Conservation (phyloP, 2,797 vertebrate genomes). For the Cyprinella venusta region DNA sequence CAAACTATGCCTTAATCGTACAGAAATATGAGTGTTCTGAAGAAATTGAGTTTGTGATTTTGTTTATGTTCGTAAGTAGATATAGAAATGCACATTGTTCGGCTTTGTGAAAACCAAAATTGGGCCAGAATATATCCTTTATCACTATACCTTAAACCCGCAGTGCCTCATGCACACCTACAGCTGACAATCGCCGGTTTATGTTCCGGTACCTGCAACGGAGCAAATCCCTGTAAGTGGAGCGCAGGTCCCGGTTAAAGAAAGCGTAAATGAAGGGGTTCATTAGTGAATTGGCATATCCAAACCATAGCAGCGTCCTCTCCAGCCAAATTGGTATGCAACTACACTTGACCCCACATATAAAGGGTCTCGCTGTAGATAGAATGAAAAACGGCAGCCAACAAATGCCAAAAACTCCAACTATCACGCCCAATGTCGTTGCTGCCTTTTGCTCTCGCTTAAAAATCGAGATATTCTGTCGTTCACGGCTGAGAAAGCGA, state of each 20-base stretch:
- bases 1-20: not conserved
- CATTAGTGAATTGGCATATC: constrained; percentile 84
- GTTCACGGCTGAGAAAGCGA: constrained; percentile 77
- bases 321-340: constrained; percentile 85
- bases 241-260: constrained; percentile 83
- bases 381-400: constrained; percentile 85
- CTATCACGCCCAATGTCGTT: constrained; percentile 82
- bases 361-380: constrained; percentile 82
- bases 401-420: constrained; percentile 81
- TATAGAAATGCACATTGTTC: not conserved
- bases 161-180: constrained; percentile 83
- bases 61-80: not conserved
- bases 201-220: constrained; percentile 85
- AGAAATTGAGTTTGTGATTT: not conserved
- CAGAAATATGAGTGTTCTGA: constrained; percentile 21
- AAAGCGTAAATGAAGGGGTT: constrained; percentile 87
- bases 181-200: constrained; percentile 82
- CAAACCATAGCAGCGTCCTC: constrained; percentile 81
- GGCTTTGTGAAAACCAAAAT: not conserved
- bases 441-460: constrained; percentile 85
- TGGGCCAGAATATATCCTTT: constrained; percentile 1
- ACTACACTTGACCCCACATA: constrained; percentile 83
- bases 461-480: constrained; percentile 84
- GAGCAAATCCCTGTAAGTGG: constrained; percentile 81
- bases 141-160: constrained; percentile 66